Percentiles rank a stretch among this genome's conserved stretches.
Conservation (phyloP, 2,888 invertebrate genomes). For the Calliphora vomitoria region DNA sequence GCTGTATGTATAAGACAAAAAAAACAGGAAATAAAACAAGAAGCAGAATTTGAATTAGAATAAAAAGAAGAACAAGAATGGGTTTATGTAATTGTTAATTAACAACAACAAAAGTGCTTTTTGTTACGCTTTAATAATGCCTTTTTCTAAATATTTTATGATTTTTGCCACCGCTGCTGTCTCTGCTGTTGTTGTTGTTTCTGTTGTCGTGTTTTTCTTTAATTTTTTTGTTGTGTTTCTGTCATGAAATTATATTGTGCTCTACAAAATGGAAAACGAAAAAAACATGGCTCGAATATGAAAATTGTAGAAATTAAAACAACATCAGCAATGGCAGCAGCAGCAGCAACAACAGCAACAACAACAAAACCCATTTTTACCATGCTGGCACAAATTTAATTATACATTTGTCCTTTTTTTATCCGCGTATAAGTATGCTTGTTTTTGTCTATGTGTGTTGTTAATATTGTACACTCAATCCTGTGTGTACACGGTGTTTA, state of each 20-base stretch:
- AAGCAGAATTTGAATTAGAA: constrained; percentile 35
- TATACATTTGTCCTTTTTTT: constrained; percentile 51
- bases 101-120: constrained; percentile 58
- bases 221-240: constrained; percentile 1
- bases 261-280: constrained; percentile 16
- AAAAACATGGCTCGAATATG: constrained; percentile 47
- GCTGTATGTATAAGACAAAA: constrained; percentile 12
- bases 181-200: constrained; percentile 1
- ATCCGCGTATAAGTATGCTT: neutral
- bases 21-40: constrained; percentile 21
- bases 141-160: constrained; percentile 57
- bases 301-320: constrained; percentile 57
- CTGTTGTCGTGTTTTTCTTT: neutral
- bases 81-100: constrained; percentile 70
- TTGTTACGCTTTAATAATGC: constrained; percentile 42
- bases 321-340: too few relatives aligned
- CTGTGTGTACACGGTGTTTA: constrained; percentile 7
- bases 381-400: constrained; percentile 53
- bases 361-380: constrained; percentile 33
- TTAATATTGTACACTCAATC: constrained; percentile 5
- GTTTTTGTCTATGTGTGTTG: neutral
- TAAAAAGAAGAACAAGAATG: constrained; percentile 19
- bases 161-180: constrained; percentile 28
- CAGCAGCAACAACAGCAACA: constrained; percentile 10
- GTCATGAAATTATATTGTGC: constrained; percentile 26